Conservation (phyloP, 2,113 vertebrate genomes). For the Argyrosomus japonicus region DNA sequence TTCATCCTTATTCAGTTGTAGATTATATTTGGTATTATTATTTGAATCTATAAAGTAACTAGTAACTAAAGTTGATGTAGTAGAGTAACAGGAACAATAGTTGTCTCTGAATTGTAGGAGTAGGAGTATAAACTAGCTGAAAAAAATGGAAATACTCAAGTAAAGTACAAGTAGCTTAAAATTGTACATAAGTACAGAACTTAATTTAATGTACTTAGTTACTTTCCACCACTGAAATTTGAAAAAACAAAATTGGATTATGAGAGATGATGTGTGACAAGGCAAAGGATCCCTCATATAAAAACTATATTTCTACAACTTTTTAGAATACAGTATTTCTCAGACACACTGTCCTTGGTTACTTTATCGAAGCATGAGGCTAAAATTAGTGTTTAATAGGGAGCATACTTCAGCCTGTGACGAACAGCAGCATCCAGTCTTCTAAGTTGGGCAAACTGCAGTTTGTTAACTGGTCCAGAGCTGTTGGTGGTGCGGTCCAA, state of each 20-base stretch:
- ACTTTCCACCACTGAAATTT: too few species aligned
- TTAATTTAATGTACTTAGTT: too few species aligned
- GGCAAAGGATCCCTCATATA: background rate
- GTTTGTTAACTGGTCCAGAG: conserved; percentile 85
- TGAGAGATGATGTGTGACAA: background rate
- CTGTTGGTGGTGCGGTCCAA: conserved; percentile 95
- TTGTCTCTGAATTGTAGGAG: too few species aligned
- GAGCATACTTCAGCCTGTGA: conserved; percentile 87
- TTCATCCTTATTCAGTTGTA: too few species aligned
- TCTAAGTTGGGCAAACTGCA: conserved; percentile 88
- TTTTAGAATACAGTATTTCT: background rate
- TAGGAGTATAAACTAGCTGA: too few species aligned
- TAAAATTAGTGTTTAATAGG: background rate
- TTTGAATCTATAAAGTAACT: too few species aligned
- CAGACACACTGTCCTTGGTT: background rate
- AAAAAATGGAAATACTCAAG: too few species aligned
- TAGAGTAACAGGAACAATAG: too few species aligned
- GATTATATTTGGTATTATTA: too few species aligned
- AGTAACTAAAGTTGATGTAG: too few species aligned
- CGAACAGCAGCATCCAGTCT: conserved; percentile 90
- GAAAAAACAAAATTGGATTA: background rate
- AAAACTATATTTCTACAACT: conserved; percentile 3
- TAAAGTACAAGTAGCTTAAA: too few species aligned
- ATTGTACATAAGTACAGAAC: too few species aligned
- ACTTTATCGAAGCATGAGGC: background rate